These are phyloP conservation scores for Minunthozetes semirufus DNA, from an alignment of 2,888 invertebrate species.

Conservation along the genomic window DNA sequence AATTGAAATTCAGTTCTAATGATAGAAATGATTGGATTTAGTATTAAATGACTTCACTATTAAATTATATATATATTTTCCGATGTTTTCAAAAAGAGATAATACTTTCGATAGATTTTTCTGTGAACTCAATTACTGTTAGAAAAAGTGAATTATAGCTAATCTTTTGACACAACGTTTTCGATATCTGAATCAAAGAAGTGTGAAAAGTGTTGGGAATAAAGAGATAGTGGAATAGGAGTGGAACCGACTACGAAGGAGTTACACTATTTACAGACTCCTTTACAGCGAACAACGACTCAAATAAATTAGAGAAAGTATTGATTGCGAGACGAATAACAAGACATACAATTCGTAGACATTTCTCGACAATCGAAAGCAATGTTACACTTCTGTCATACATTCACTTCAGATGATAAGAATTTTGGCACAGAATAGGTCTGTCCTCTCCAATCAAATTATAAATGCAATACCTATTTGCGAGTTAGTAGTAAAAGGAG, in stretches of 20 bases:
- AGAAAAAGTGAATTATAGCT: neutral
- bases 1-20: neutral
- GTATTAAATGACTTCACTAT: neutral
- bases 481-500: neutral
- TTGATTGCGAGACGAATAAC: neutral
- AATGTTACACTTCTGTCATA: neutral
- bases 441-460: too few relatives aligned
- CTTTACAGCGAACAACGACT: neutral
- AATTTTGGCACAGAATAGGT: too few relatives aligned
- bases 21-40: neutral
- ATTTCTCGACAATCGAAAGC: neutral
- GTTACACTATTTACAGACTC: neutral
- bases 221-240: too few relatives aligned
- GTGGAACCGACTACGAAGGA: neutral
- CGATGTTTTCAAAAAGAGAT: neutral
- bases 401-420: too few relatives aligned
- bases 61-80: neutral
- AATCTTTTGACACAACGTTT: neutral
- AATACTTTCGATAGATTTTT: neutral
- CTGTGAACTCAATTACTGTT: constrained; percentile 6
- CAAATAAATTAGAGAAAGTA: neutral
- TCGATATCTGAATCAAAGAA: neutral
- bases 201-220: neutral
- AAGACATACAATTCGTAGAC: neutral
- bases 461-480: neutral